These are phyloP conservation scores for Argopecten irradians DNA, from an alignment of 1,140 invertebrate species.

Conservation along the genomic window DNA sequence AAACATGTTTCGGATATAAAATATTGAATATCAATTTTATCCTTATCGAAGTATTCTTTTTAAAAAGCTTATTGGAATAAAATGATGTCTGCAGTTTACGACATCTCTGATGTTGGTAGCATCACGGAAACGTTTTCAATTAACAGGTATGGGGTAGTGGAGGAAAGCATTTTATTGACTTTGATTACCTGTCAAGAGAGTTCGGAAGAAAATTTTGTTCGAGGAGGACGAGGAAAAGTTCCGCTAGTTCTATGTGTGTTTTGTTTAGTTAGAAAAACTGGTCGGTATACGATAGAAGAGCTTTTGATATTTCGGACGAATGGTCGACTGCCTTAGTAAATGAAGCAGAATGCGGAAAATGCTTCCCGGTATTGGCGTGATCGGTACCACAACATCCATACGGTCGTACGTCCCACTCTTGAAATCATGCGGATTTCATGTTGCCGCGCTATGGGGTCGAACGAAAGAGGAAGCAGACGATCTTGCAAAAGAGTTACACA, in stretches of 20 bases:
- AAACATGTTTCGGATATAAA: no score
- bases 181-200: background rate
- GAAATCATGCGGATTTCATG: constrained; percentile 86
- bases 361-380: constrained; percentile 95
- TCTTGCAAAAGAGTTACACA: constrained; percentile 87
- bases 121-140: background rate
- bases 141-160: no score
- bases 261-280: background rate
- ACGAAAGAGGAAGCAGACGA: constrained; percentile 89
- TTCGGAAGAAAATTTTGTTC: background rate
- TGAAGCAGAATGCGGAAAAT: constrained; percentile 70
- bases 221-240: background rate
- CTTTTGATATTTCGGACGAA: background rate
- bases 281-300: background rate
- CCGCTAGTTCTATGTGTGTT: no score
- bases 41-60: background rate
- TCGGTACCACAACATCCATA: constrained; percentile 93
- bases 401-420: constrained; percentile 93
- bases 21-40: no score
- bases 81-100: background rate
- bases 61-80: background rate
- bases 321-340: background rate
- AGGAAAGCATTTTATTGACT: background rate
- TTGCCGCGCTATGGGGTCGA: constrained; percentile 94
- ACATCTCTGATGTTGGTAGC: background rate